Evolutionary conservation across 2,888 invertebrate genomes (phyloP), one percentile per base, ranked within the genome.

Genomic region (Caradrina clavipalpis): DNA sequence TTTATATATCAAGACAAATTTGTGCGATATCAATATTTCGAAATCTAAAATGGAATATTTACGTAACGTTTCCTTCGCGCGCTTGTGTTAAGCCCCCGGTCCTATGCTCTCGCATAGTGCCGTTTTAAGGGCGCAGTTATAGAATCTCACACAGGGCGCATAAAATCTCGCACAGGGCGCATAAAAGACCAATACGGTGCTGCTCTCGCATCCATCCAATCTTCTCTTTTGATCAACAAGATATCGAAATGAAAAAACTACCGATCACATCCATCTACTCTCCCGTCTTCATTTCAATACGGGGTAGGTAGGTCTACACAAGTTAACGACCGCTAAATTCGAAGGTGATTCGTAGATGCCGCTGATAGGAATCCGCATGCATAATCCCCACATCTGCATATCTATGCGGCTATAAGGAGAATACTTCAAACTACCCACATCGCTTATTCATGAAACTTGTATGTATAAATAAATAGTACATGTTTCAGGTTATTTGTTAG

Each of bases 271-370:
- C 8, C 19, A 39, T 1, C 22, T 31, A 35, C 7, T 3, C 47
- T 50, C 35, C 39, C 13, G n/a, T 19, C 51, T 60, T 31, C 22
- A 68, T 63, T 22, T 31, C 17, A 51, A 51, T 22, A 62, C n/a
- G 42, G 17, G 61, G 59, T 54, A 49, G 39, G 39, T 39, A 39
- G 2, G 13, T 39, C 15, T 19, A 42, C 62, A 60, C 39, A 62
- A 54, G 88, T 81, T 65, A 76, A 74, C 82, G 87, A 87, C 88
- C 89, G 83, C 69, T 67, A 81, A 85, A 86, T 87, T 74, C 87
- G 91, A 93, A 93, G 93, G 93, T 92, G 92, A 92, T 90, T 89
- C 91, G 89, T 80, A 87, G 84, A 92, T 91, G 78, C 26, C 73
- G 62, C 69, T 56, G 69, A 73, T 70, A 83, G 78, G 81, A 84